Base-by-base conservation (phyloP, 2,797 vertebrate genomes). In the Myotis findleyi region DNA sequence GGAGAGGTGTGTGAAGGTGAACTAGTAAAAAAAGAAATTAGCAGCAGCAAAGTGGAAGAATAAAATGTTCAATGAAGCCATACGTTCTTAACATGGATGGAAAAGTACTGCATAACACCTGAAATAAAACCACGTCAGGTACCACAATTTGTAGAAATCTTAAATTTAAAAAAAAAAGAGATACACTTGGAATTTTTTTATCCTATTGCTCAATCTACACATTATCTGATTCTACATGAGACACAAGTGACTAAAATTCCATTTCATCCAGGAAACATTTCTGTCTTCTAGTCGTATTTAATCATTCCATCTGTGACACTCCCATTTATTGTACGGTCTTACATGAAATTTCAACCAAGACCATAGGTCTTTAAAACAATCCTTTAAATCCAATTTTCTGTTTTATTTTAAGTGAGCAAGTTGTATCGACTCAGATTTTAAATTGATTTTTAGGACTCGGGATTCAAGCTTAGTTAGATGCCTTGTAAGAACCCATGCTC, bases 171-270 rank as follows among this genome's bases (percentile, higher is more conserved):
- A 55, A 49, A 55, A 68, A 25, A 62, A 51, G 4, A 77, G 13
- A 38, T 3, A 9, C 20, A 23, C 23, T 76, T 89, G 62, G n/a
- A 71, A 51, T 77, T 68, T 82, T 81, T 62, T 47, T 11, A 71
- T 21, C 4, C 13, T 41, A 85, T 95, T 96, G 59, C 36, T 81
- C 87, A 66, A 71, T 80, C 38, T n/a, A 21, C 49, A n/a, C 14
- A 62, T 55, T 53, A 38, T 53, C 79, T 84, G 62, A 64, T 84
- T 86, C 12, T 44, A 27, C 30, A 7, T 84, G 81, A 96, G 93
- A 77, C 68, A 55, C 33, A 66, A 68, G 64, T 94, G 94, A 91
- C 51, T 95, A 95, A 96, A 96, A 86, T 90, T 69, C 53, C 59
- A 33, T 62, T 33, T 93, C 76, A 72, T 41, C 47, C 36, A 57